phyloP scores from a whole-genome alignment of 1,140 invertebrate species.

The Frieseomelitta varia region DNA sequence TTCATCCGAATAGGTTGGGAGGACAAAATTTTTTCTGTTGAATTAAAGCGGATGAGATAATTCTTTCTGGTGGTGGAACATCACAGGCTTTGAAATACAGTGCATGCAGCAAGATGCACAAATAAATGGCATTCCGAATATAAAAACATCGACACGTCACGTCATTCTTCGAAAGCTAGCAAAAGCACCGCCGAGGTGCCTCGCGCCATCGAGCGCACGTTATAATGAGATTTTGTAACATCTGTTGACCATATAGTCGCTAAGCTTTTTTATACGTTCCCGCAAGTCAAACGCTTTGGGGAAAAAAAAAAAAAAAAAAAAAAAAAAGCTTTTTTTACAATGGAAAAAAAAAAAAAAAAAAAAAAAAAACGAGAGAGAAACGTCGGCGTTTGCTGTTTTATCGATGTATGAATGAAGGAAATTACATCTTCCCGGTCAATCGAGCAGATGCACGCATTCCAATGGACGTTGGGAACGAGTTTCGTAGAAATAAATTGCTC shows the following conservation, averaged over 20 bases:
- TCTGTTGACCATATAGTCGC: constrained; percentile 9
- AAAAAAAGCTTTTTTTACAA: not conserved
- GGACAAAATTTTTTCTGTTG: not conserved
- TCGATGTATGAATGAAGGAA: not conserved
- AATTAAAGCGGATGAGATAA: not conserved
- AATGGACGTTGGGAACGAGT: not conserved
- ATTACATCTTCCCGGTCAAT: constrained; percentile 34
- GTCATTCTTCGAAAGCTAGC: not conserved
- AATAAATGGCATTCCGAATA: not conserved
- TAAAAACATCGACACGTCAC: constrained; percentile 11
- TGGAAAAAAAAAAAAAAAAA: not conserved
- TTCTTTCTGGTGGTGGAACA: not conserved
- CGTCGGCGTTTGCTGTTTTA: not conserved
- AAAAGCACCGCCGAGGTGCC: not conserved
- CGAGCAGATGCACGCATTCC: not conserved
- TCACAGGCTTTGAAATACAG: not conserved
- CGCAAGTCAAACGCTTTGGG: not conserved
- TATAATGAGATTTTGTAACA: constrained; percentile 36
- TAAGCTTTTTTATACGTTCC: not conserved
- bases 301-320: too few relatives aligned
- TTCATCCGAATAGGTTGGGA: not conserved
- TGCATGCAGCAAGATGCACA: constrained; percentile 4
- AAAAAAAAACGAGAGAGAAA: not conserved
- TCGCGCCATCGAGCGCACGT: not conserved
- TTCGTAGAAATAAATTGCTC: constrained; percentile 1